Evolutionary conservation across 2,888 invertebrate genomes (phyloP).

Genomic region (Stenodema calcarata): DNA sequence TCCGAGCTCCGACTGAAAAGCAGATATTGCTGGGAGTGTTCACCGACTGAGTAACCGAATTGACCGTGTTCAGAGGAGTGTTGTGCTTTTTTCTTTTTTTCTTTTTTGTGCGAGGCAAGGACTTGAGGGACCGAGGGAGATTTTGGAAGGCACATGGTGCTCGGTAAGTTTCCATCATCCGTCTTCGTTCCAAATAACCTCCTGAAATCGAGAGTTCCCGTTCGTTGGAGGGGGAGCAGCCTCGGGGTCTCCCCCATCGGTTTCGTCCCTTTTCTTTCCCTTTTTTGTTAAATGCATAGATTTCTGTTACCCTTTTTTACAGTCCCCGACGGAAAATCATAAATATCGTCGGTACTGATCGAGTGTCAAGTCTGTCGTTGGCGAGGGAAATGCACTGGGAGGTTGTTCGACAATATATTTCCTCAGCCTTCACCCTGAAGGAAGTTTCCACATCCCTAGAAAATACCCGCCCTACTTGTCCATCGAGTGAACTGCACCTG

Average conservation of each 20-base stretch:
- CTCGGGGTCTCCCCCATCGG: background rate
- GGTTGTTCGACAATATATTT: background rate
- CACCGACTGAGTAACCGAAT: background rate
- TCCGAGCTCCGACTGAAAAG: background rate
- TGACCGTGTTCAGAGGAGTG: background rate
- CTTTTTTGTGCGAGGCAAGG: background rate
- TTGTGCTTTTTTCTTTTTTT: background rate
- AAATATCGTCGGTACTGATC: background rate
- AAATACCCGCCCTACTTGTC: too few species aligned
- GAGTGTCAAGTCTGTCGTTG: background rate
- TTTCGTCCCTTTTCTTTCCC: background rate
- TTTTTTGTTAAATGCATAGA: background rate
- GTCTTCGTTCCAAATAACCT: background rate
- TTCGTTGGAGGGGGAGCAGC: background rate
- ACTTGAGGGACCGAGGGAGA: background rate
- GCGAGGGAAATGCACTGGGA: background rate
- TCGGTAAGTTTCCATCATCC: slow-evolving; percentile 7
- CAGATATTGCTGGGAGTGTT: background rate
- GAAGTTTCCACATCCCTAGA: too few species aligned
- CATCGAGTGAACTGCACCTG: too few species aligned
- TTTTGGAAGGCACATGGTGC: background rate
- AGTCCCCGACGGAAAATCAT: background rate
- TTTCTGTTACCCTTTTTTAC: background rate
- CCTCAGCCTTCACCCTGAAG: too few species aligned
- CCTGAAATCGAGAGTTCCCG: background rate